These are phyloP conservation scores for Rhinophrynus dorsalis DNA, from an alignment of 2,797 vertebrate species.

Conservation along the genomic window DNA sequence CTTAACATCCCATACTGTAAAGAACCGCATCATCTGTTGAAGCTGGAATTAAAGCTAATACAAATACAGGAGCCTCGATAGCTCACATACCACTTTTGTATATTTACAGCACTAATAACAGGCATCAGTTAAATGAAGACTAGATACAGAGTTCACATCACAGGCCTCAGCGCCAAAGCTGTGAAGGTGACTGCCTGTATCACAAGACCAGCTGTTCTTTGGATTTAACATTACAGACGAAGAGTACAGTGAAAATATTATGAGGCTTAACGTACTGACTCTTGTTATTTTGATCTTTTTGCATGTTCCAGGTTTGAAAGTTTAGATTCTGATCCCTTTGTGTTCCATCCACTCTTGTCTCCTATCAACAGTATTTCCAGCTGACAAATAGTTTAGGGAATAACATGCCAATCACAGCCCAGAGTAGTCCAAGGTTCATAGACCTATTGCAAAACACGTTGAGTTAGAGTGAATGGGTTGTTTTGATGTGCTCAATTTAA, in stretches of 20 bases:
- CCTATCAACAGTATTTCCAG: not conserved
- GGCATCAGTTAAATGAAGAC: conserved; percentile 22
- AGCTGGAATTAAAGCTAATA: conserved; percentile 1
- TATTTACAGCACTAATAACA: conserved; percentile 18
- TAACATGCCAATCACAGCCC: not conserved
- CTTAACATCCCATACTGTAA: too few species aligned
- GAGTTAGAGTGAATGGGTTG: not conserved
- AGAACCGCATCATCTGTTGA: too few species aligned
- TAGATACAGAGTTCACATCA: conserved; percentile 13
- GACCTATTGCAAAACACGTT: not conserved
- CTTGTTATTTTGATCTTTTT: not conserved
- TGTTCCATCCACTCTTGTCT: not conserved
- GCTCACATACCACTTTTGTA: not conserved
- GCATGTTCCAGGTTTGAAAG: not conserved
- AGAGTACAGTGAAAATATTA: not conserved
- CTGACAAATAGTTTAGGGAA: not conserved
- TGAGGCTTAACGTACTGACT: not conserved
- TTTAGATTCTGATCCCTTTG: too few species aligned
- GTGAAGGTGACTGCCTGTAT: conserved; percentile 13
- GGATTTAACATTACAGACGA: not conserved
- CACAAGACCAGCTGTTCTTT: not conserved
- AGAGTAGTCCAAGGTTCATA: not conserved
- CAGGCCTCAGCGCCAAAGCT: conserved; percentile 24
- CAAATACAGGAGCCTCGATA: conserved; percentile 26
- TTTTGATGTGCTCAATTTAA: not conserved